A percentile compares a stretch with the other conserved stretches of the same genome.
phyloP scores from a whole-genome alignment of 2,113 vertebrate genomes.

The Archilochus colubris region DNA sequence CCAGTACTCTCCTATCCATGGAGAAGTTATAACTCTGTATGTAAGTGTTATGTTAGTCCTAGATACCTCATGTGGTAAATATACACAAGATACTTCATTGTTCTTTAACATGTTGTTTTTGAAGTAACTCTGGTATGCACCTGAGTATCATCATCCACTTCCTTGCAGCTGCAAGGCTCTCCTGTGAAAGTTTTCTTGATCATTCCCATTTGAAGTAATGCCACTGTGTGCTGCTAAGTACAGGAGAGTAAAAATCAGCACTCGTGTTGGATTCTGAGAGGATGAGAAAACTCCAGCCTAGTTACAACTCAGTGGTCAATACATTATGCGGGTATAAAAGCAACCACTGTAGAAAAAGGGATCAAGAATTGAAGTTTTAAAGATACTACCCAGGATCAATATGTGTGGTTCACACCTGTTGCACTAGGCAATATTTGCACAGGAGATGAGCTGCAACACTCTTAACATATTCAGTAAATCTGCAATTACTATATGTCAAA shows the following conservation, averaged over 20 bases:
- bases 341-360: neutral
- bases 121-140: neutral
- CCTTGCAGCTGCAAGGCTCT: neutral
- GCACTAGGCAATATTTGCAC: neutral
- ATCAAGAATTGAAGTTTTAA: neutral
- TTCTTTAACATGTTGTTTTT: neutral
- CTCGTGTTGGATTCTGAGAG: neutral
- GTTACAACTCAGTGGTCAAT: neutral
- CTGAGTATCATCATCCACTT: neutral
- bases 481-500: neutral
- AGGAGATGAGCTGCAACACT: neutral
- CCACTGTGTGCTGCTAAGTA: neutral
- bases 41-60: neutral
- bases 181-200: neutral
- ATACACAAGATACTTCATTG: neutral
- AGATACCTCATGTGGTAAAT: neutral
- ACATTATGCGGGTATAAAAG: neutral
- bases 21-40: neutral
- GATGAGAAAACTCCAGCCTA: neutral
- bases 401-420: neutral
- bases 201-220: neutral
- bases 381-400: neutral
- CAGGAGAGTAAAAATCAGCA: neutral
- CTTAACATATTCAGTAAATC: neutral
- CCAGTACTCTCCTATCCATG: neutral